These are phyloP conservation scores for Sorex maritimensis DNA, from an alignment of 2,797 vertebrate species.

Conservation along the genomic window DNA sequence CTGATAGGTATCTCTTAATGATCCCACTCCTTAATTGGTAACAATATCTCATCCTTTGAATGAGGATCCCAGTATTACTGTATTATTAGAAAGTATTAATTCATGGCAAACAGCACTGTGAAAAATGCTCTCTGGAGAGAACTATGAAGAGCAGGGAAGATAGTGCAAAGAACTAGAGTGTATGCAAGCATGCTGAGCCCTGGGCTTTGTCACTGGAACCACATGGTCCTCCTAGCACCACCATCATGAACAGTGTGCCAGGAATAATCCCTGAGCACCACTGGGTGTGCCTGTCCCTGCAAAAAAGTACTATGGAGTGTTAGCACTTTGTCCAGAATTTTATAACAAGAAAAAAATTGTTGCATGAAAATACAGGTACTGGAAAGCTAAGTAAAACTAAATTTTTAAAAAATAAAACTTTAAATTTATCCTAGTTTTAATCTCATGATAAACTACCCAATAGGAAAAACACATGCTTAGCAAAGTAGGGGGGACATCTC, in stretches of 20 bases:
- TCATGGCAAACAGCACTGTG: background rate
- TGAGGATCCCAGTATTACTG: background rate
- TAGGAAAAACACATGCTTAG: slow-evolving; percentile 18
- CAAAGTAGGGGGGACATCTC: background rate
- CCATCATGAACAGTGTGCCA: no score
- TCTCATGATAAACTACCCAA: slow-evolving; percentile 27
- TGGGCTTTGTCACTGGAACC: no score
- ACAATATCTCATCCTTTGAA: background rate
- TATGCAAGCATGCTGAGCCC: no score
- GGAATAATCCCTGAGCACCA: background rate
- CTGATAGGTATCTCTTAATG: slow-evolving; percentile 1
- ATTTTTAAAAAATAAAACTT: no score
- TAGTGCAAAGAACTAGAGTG: no score
- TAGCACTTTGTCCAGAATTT: slow-evolving; percentile 38
- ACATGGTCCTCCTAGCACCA: no score
- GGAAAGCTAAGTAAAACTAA: slow-evolving; percentile 33
- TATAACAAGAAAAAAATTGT: slow-evolving; percentile 56
- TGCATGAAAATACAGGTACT: background rate
- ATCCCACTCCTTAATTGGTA: background rate
- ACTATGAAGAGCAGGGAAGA: background rate
- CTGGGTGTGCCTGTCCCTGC: no score
- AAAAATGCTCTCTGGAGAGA: slow-evolving; percentile 32
- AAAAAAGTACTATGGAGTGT: background rate
- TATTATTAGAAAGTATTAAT: slow-evolving; percentile 40
- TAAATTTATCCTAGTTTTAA: background rate